Evolutionary conservation across 2,113 vertebrate genomes (phyloP), one percentile per base, ranked within the genome.

Genomic region (Albula goreensis): DNA sequence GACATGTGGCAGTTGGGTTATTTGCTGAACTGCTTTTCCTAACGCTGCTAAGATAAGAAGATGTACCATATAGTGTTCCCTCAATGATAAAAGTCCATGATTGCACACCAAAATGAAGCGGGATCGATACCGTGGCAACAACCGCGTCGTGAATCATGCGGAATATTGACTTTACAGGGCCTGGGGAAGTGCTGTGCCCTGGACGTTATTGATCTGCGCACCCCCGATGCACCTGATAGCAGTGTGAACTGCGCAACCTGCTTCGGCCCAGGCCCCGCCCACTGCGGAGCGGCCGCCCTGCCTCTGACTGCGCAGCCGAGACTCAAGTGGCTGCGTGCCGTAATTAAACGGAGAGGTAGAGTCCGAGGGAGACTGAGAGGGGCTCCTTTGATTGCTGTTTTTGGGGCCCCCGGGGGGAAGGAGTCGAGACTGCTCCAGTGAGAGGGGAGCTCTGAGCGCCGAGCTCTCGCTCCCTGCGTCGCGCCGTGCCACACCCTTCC

Each of bases 281-380:
- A 85, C 84, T 60, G 52, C 51, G 53, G 74, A 85, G 84, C 8
- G 52, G 19, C 50, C 19, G 5, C 13, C 31, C 74, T 31, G 74
- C 3, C n/a, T 19, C 66, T 8, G 70, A 25, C 81, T 53, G 85
- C 66, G 50, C 86, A 84, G 90, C 90, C 86, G 91, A 89, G 87
- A 90, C 89, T 66, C 87, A 89, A 89, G 87, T 90, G 81, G 88
- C 91, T 63, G 85, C 88, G 88, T 88, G 91, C 91, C 93, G 94
- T 96, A 96, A 96, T 96, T 95, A 96, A 94, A 94, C 93, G 91
- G 91, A 89, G 92, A 94, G 94, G 94, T 95, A 92, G 93, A 86
- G 93, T 93, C 94, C 93, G 92, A 90, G 92, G 91, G 93, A 94
- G 93, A 92, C 91, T 90, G 90, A 92, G 90, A 41, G 31, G 31